A percentile compares a stretch with the other conserved stretches of the same genome.
Evolutionary conservation across 2,797 vertebrate genomes (phyloP).

Genomic region (Huso huso): DNA sequence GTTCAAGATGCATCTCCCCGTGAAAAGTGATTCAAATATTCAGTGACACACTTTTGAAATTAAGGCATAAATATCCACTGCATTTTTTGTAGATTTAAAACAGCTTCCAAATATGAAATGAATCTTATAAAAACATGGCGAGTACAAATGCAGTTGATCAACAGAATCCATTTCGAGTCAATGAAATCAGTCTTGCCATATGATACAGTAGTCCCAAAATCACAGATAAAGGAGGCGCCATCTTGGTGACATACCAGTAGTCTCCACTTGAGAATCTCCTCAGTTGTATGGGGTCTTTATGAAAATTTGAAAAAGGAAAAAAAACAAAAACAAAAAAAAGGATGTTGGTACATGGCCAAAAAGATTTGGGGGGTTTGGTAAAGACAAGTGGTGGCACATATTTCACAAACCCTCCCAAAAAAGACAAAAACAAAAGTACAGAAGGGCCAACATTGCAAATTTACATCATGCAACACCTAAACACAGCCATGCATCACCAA

Average conservation of each 20-base stretch:
- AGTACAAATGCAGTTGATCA: conserved; percentile 5
- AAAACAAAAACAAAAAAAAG: conserved; percentile 56
- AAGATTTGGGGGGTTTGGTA: conserved; percentile 16
- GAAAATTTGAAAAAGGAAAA: conserved; percentile 60
- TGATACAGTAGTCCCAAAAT: conserved; percentile 29
- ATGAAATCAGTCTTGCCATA: conserved; percentile 40
- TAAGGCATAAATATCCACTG: neutral
- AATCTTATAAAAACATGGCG: conserved; percentile 13
- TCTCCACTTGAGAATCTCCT: conserved; percentile 73
- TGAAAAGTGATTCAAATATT: neutral
- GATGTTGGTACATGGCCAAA: conserved; percentile 63
- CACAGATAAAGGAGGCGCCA: conserved; percentile 56
- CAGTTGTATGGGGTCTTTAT: conserved; percentile 84
- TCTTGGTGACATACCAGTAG: conserved; percentile 84
- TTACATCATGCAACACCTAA: too few species aligned
- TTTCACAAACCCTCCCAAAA: too few species aligned
- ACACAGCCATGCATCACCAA: too few species aligned
- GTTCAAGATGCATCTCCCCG: too few species aligned
- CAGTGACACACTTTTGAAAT: neutral
- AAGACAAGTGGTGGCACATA: too few species aligned
- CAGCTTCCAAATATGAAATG: conserved; percentile 8
- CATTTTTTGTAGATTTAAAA: neutral
- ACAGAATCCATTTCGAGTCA: conserved; percentile 5
- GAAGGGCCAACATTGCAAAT: too few species aligned
- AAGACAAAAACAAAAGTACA: too few species aligned